Evolutionary conservation across 1,140 invertebrate species (phyloP), one percentile per base, ranked within the genome.

Genomic region (Neuroterus valhalla): DNA sequence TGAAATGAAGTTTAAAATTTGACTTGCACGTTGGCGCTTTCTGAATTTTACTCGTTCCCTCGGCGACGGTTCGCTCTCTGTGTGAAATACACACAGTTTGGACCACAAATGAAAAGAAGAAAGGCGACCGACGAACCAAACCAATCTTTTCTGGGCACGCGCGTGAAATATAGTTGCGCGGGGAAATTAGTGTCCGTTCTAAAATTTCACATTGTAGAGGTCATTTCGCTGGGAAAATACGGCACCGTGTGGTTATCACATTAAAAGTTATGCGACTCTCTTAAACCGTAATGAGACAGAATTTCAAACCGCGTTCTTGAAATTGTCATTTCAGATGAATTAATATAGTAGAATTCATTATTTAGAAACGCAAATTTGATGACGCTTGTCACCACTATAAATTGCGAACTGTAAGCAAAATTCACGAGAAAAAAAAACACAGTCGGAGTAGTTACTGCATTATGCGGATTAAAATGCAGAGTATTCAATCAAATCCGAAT

Each of bases 131-230:
- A 70, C 31, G 78, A 79, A 78, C 80, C 82, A 68, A 80, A 82
- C 81, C 84, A 85, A 86, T 86, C 83, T 85, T 83, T 77, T 75
- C 76, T 70, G 73, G 78, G 83, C 85, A 86, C 86, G 86, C 84
- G 84, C 85, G 82, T 86, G 83, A 87, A 87, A 87, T 87, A 87
- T 85, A 83, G 83, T 80, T 75, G 83, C 74, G 82, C 78, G 82
- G 81, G 83, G 82, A 84, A 84, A 86, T 85, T 85, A 84, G 83
- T 84, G 85, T 81, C 81, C 77, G 79, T 83, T 81, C 85, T 83
- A 82, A 87, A 86, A 86, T 87, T 87, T 85, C 79, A 70, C 78
- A 76, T 69, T 70, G 76, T 11, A 72, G 71, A 76, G 80, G 81
- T 79, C 48, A n/a, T 45, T 45, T 42, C 45, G 48, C 78, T 14